phyloP scores from a whole-genome alignment of 2,113 vertebrate species.

The Myiagra hebetior region DNA sequence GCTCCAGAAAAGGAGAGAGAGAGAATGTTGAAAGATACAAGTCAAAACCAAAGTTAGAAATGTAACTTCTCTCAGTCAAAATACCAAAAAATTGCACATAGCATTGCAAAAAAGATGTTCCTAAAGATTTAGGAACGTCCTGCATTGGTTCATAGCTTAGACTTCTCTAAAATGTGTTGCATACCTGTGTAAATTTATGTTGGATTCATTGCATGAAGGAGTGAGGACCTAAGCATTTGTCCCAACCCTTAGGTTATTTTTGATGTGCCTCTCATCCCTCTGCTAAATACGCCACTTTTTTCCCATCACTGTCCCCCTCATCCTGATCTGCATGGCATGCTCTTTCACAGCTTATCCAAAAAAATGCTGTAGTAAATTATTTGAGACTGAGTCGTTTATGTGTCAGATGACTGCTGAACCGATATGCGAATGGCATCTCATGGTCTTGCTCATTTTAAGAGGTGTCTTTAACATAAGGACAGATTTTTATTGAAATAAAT shows the following conservation, averaged over 20 bases:
- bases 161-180: neutral
- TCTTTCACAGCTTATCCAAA: neutral
- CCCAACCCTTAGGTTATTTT: neutral
- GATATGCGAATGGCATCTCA: neutral
- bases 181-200: neutral
- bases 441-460: neutral
- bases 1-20: neutral
- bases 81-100: neutral
- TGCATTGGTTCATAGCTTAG: neutral
- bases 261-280: neutral
- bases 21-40: neutral
- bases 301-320: neutral
- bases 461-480: neutral
- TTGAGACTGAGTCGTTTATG: neutral
- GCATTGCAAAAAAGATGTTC: neutral
- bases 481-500: conserved; percentile 36
- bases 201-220: neutral
- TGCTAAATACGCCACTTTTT: neutral
- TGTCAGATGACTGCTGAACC: neutral
- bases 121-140: neutral
- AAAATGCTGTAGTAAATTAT: neutral
- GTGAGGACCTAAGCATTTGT: neutral
- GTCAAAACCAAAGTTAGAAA: neutral
- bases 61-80: neutral
- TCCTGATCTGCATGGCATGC: neutral